Evolutionary conservation across 2,888 invertebrate species (phyloP), one percentile per base, ranked within the genome.

Genomic region (Lycia hirtaria): DNA sequence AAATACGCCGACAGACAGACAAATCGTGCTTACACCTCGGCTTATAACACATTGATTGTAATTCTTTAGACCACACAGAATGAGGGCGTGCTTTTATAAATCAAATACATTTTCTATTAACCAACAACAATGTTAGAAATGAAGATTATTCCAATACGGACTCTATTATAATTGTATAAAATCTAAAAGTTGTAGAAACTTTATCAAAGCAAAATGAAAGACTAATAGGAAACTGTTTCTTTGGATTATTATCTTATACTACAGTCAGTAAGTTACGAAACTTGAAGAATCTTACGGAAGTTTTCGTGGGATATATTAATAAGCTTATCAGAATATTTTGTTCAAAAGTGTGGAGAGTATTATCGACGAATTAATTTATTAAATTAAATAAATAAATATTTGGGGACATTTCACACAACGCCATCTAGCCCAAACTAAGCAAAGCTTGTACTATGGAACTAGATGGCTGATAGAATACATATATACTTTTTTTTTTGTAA

Each of bases 91-190:
- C 56, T 54, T 69, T 65, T 69, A 72, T 75, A 76, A 79, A 79
- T 76, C 76, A 72, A 77, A 74, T 73, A 67, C 68, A 70, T 69
- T 73, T 72, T 69, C 71, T 71, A 72, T 68, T 65, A 69, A 58
- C 62, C 47, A 62, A 65, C 62, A 56, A 58, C 57, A 15, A 48
- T 40, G 2, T 17, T 22, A 30, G 12, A 38, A 49, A 24, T 45
- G 20, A 20, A 48, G 28, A 52, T 43, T 12, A 47, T 43, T 22
- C 20, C 22, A 12, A 22, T 22, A 17, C 30, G 32, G 20, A 33
- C 41, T 35, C 17, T 51, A 51, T 26, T 40, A 2, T 33, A 0
- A 12, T 47, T 22, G 37, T 2, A 44, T 20, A 32, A 55, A 37
- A 45, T 17, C 38, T 20, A 48, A 19, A 28, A 19, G 49, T 55